Evolutionary conservation across 2,113 vertebrate species (phyloP), one percentile per base, ranked within the genome.

Genomic region (Centropus unirufus): DNA sequence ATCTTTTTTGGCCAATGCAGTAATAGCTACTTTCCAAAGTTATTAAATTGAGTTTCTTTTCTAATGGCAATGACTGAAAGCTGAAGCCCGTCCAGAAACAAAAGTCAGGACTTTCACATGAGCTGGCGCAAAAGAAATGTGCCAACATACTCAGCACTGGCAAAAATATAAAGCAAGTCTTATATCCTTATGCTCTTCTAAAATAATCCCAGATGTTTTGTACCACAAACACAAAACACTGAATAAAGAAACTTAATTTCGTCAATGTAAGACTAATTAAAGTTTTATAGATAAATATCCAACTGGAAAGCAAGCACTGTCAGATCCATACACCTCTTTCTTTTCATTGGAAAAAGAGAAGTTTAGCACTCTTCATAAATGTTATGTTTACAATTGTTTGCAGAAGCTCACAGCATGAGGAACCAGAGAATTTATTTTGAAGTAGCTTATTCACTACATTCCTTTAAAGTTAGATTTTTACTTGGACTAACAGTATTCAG

Each of bases 1-100:
- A 93, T 36, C 76, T 74, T 93, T 93, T 79, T 67, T 80, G 61
- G 78, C 58, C 29, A 59, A 86, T 5, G 6, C 8, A 75, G 68
- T 32, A 96, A 93, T 75, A 95, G 12, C 34, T 75, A 47, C 84
- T 95, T 94, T 72, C 64, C 76, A 54, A 90, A 96, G 94, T 92
- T 52, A 89, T 63, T 26, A 55, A 70, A 92, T 79, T 32, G 18
- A n/a, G 55, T 75, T 92, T 83, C 59, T 92, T 96, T 96, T 80
- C 57, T 78, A 62, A 63, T 5, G 93, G 91, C 51, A 82, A 68
- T 21, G 51, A 83, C 79, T 69, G 47, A 84, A 73, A 95, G 83
- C 83, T 67, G 16, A 78, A 86, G 47, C 61, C 46, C 3, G 5
- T 91, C 68, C 92, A 90, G 76, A 77, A 92, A 67, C 34, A 47